Conservation (phyloP, 2,797 vertebrate genomes). For the Lacerta agilis region DNA sequence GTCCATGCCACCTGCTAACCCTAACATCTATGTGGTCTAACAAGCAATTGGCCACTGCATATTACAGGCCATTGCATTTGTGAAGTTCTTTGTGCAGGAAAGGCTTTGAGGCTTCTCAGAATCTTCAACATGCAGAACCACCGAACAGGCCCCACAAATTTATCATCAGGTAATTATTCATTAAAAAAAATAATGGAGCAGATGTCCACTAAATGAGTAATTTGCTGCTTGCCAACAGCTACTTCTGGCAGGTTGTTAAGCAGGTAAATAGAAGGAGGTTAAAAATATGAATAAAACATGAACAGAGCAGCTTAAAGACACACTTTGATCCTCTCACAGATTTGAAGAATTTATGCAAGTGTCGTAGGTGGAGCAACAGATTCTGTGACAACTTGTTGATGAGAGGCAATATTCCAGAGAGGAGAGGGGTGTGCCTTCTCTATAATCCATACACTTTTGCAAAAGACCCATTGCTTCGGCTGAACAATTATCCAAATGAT, state of each 20-base stretch:
- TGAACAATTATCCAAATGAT: neutral
- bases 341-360: slow-evolving; percentile 18
- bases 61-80: neutral
- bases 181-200: slow-evolving; percentile 61
- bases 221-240: slow-evolving; percentile 65
- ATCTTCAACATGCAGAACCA: slow-evolving; percentile 27
- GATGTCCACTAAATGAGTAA: slow-evolving; percentile 70
- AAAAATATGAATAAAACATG: slow-evolving; percentile 69
- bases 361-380: slow-evolving; percentile 37
- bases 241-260: slow-evolving; percentile 49
- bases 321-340: slow-evolving; percentile 51
- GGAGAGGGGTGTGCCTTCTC: neutral
- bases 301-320: slow-evolving; percentile 29
- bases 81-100: neutral
- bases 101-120: slow-evolving; percentile 37
- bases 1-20: neutral
- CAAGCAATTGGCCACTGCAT: neutral
- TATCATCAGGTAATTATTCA: slow-evolving; percentile 59
- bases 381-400: neutral
- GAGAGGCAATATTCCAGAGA: neutral
- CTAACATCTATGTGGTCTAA: neutral
- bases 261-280: slow-evolving; percentile 68
- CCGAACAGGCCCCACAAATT: slow-evolving; percentile 51
- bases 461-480: neutral
- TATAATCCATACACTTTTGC: slow-evolving; percentile 12